A percentile compares a stretch with the other conserved stretches of the same genome.
Conservation (phyloP, 2,888 invertebrate genomes). For the Dione juno region DNA sequence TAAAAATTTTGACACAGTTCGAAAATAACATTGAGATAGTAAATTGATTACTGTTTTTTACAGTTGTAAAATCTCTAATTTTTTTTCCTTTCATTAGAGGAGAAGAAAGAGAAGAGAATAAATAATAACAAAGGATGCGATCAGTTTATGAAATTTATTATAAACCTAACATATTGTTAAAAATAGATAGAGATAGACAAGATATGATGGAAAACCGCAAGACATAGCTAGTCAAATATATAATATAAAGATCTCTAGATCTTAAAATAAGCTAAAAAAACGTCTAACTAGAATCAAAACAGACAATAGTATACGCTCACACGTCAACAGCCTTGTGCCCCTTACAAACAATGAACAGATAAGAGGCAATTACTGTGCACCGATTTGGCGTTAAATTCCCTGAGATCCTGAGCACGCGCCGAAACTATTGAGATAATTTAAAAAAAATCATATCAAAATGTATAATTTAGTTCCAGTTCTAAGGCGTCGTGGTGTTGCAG, state of each 20-base stretch:
- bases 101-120: too few relatives aligned
- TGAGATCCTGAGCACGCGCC: constrained; percentile 65
- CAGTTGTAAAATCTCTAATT: too few relatives aligned
- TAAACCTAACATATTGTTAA: not conserved
- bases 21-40: too few relatives aligned
- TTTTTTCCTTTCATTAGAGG: too few relatives aligned
- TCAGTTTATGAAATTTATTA: too few relatives aligned
- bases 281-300: constrained; percentile 37
- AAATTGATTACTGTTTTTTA: too few relatives aligned
- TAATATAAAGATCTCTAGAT: constrained; percentile 29
- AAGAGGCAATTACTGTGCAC: constrained; percentile 78
- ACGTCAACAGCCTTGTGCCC: constrained; percentile 79
- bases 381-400: constrained; percentile 79
- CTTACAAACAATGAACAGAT: constrained; percentile 79
- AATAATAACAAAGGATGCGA: too few relatives aligned
- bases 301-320: constrained; percentile 53
- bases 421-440: constrained; percentile 28
- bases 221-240: not conserved
- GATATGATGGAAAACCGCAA: too few relatives aligned
- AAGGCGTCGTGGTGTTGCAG: too few relatives aligned
- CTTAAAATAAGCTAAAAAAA: constrained; percentile 37
- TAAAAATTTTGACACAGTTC: too few relatives aligned
- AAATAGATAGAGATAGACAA: too few relatives aligned
- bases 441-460: constrained; percentile 1
- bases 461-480: too few relatives aligned